phyloP scores from a whole-genome alignment of 2,888 invertebrate genomes.

The Caenorhabditis macrosperma region DNA sequence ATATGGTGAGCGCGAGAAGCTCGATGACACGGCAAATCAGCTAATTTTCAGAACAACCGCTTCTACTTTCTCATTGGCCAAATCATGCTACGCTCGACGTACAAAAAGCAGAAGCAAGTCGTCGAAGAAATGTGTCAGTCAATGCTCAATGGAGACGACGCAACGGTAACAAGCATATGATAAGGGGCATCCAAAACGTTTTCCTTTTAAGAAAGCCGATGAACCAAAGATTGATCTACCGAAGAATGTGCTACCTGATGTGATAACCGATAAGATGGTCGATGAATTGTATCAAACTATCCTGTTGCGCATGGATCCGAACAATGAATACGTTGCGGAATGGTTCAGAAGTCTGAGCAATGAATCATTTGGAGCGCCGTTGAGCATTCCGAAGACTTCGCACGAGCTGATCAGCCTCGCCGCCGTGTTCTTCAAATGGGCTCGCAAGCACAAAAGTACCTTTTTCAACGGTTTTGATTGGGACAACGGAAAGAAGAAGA shows the following conservation, averaged over 20 bases:
- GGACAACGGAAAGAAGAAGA: too few species aligned
- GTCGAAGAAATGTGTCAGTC: not conserved
- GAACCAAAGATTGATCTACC: not conserved
- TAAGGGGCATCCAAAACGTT: too few species aligned
- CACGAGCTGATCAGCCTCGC: too few species aligned
- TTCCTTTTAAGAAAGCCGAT: too few species aligned
- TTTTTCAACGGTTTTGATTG: too few species aligned
- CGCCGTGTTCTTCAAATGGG: too few species aligned
- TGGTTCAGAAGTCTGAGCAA: not conserved
- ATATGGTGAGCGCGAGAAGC: not conserved
- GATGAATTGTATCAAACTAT: not conserved
- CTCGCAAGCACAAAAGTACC: too few species aligned
- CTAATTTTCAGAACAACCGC: not conserved
- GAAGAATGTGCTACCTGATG: not conserved
- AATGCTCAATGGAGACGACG: not conserved
- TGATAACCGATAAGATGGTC: not conserved
- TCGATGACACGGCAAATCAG: not conserved
- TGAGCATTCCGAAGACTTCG: too few species aligned
- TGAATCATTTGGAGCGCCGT: too few species aligned
- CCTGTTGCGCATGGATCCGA: not conserved
- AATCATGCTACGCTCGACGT: constrained; percentile 2
- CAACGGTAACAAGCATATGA: too few species aligned
- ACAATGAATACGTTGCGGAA: not conserved
- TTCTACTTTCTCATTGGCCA: not conserved
- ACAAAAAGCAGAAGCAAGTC: not conserved